A percentile compares a stretch with the other conserved stretches of the same genome.
Evolutionary conservation across 2,888 invertebrate genomes (phyloP).

Genomic region (Peribatodes rhomboidaria): DNA sequence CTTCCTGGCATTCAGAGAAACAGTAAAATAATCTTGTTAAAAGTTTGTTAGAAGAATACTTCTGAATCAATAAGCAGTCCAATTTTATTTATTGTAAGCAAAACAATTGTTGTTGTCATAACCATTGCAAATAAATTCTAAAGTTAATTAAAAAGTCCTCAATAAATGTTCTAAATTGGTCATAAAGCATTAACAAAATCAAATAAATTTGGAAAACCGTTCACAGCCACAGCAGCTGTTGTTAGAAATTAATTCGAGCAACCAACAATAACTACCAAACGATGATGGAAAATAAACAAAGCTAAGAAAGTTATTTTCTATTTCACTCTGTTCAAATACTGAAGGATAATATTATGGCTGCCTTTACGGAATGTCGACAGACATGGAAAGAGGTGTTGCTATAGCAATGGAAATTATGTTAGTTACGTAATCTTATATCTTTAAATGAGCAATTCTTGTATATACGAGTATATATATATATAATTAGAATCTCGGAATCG

Average conservation of each 20-base stretch:
- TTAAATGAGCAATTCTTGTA: no score
- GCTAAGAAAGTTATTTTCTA: constrained; percentile 45
- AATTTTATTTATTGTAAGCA: not conserved
- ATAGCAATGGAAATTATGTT: no score
- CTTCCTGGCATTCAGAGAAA: no score
- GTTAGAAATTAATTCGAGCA: constrained; percentile 21
- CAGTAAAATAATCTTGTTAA: no score
- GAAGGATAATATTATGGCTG: constrained; percentile 29
- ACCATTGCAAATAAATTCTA: not conserved
- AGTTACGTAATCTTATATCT: no score
- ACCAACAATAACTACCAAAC: constrained; percentile 41
- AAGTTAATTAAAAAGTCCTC: constrained; percentile 7
- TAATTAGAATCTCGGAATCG: no score
- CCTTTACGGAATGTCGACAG: not conserved
- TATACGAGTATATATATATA: no score
- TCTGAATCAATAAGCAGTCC: not conserved
- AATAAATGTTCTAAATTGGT: constrained; percentile 14
- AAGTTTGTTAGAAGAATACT: no score
- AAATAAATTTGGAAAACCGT: constrained; percentile 19
- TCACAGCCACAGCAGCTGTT: constrained; percentile 29
- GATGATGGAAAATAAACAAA: constrained; percentile 55
- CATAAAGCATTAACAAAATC: constrained; percentile 12
- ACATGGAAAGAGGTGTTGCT: no score
- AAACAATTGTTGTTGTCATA: not conserved
- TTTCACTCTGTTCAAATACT: constrained; percentile 39